phyloP scores from a whole-genome alignment of 2,888 invertebrate species.

The Drosophila rubida region DNA sequence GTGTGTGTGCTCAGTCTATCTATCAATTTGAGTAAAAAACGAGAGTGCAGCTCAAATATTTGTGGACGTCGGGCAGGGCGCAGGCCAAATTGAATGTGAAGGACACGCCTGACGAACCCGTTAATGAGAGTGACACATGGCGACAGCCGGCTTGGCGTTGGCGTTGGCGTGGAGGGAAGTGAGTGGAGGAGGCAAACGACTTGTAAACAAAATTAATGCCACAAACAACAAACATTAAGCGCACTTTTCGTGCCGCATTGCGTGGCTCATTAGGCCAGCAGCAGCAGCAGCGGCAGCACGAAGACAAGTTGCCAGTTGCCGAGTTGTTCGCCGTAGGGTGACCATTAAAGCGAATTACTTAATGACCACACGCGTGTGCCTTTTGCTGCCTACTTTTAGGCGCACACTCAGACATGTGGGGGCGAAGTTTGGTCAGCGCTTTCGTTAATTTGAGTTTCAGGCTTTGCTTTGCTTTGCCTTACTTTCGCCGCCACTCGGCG shows the following conservation, averaged over 20 bases:
- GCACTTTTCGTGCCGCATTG: constrained; percentile 73
- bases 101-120: constrained; percentile 28
- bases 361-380: constrained; percentile 75
- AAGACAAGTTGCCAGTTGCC: constrained; percentile 6
- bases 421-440: constrained; percentile 39
- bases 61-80: constrained; percentile 54
- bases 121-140: constrained; percentile 64
- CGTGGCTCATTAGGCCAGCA: constrained; percentile 68
- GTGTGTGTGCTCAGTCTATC: constrained; percentile 9
- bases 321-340: constrained; percentile 23
- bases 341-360: constrained; percentile 78
- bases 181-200: constrained; percentile 54
- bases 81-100: constrained; percentile 61
- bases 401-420: constrained; percentile 31
- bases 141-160: constrained; percentile 50
- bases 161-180: neutral
- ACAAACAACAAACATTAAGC: constrained; percentile 76
- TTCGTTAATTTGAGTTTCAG: constrained; percentile 70
- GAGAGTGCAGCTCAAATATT: constrained; percentile 72
- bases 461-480: constrained; percentile 27
- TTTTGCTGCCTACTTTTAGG: constrained; percentile 76
- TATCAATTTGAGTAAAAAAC: constrained; percentile 43
- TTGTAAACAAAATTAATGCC: constrained; percentile 80
- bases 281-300: constrained; percentile 3
- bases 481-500: constrained; percentile 40